Evolutionary conservation across 2,797 vertebrate genomes (phyloP).

Genomic region (Eurystomus glaucurus): DNA sequence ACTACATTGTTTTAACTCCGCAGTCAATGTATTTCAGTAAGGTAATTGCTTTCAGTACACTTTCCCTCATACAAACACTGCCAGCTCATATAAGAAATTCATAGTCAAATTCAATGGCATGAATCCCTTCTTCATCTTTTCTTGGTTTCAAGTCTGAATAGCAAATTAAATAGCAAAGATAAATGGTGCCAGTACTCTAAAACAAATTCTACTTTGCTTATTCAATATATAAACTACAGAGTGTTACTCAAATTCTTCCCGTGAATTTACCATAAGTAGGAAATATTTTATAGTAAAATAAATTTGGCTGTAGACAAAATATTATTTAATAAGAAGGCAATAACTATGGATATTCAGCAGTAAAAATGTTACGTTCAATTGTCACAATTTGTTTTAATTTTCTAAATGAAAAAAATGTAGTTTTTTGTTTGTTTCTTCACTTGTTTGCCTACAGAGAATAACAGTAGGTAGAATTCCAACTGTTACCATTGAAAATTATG

Average conservation of each 20-base stretch:
- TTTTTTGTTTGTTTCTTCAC: not conserved
- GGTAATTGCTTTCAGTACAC: not conserved
- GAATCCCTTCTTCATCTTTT: not conserved
- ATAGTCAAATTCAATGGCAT: not conserved
- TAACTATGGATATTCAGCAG: not conserved
- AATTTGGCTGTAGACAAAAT: not conserved
- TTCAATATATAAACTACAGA: not conserved
- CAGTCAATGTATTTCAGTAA: not conserved
- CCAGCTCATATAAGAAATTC: not conserved
- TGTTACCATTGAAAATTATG: not conserved
- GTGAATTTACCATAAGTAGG: not conserved
- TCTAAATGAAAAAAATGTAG: not conserved
- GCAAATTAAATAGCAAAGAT: not conserved
- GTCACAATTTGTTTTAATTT: not conserved
- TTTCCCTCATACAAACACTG: not conserved
- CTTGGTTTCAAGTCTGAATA: not conserved
- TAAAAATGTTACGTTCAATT: not conserved
- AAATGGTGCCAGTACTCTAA: not conserved
- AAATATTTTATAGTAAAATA: not conserved
- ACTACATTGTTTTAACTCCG: not conserved
- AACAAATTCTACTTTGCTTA: not conserved
- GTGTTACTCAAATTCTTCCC: not conserved
- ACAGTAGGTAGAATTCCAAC: not conserved
- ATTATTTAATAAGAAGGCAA: not conserved
- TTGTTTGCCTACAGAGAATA: not conserved